These are phyloP conservation scores for Drosophila diplacantha DNA, from an alignment of 2,888 invertebrate genomes.

Conservation along the genomic window DNA sequence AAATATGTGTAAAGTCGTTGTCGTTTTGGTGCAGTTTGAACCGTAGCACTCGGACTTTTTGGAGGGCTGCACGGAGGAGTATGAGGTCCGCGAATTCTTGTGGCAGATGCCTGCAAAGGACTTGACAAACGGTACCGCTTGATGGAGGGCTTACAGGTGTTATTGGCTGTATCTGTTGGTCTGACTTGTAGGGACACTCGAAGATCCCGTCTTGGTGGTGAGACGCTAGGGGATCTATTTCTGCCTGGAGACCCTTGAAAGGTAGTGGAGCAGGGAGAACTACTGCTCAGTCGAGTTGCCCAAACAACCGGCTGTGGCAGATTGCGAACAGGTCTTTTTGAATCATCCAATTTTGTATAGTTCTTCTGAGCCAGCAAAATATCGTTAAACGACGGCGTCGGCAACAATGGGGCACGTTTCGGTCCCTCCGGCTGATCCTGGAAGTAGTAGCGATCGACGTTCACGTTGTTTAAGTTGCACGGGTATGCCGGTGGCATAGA, in stretches of 20 bases:
- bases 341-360: not conserved
- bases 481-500: not conserved
- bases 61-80: slow-evolving; percentile 13
- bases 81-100: slow-evolving; percentile 4
- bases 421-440: not conserved
- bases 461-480: slow-evolving; percentile 18
- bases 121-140: not conserved
- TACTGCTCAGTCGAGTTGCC: not conserved
- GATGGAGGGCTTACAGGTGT: not conserved
- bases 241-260: not conserved
- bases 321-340: not conserved
- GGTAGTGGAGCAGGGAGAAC: not conserved
- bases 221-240: not conserved
- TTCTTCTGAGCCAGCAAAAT: not conserved
- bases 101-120: not conserved
- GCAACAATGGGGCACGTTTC: slow-evolving; percentile 19
- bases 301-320: not conserved
- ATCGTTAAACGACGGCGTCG: slow-evolving; percentile 8
- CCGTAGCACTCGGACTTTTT: no score
- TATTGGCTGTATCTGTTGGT: not conserved
- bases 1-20: not conserved
- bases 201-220: not conserved
- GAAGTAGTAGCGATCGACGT: slow-evolving; percentile 39
- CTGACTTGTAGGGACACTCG: no score
- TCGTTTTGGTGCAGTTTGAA: slow-evolving; percentile 1